Evolutionary conservation across 2,797 vertebrate genomes (phyloP).

Genomic region (Momotus momota): DNA sequence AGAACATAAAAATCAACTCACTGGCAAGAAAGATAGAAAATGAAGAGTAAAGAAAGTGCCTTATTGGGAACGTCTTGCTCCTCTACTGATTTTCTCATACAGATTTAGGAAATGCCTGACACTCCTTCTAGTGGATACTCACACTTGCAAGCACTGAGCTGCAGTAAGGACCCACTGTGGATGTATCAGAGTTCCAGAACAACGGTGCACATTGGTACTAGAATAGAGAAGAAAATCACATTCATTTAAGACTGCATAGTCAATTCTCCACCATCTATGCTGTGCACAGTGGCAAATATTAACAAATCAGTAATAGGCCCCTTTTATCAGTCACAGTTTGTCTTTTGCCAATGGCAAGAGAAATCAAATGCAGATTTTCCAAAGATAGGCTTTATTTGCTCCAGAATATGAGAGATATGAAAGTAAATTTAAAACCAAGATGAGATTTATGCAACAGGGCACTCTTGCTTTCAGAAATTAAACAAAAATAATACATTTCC

Average conservation of each 20-base stretch:
- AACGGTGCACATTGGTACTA: slow-evolving; percentile 84
- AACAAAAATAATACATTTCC: neutral
- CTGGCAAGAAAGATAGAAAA: neutral
- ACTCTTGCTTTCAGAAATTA: neutral
- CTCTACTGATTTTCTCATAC: neutral
- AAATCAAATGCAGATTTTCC: neutral
- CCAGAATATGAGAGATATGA: neutral
- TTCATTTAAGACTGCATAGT: neutral
- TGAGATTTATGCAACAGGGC: neutral
- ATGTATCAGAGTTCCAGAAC: slow-evolving; percentile 89
- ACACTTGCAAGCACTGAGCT: slow-evolving; percentile 89
- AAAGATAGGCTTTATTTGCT: neutral
- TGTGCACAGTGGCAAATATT: neutral
- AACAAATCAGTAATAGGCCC: neutral
- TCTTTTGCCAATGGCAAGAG: neutral
- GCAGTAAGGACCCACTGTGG: slow-evolving; percentile 92
- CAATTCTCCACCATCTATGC: neutral
- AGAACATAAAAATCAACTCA: neutral
- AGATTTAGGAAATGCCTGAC: neutral
- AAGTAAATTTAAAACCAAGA: neutral
- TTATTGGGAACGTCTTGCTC: neutral
- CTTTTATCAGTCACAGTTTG: neutral
- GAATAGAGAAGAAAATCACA: neutral
- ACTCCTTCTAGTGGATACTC: neutral
- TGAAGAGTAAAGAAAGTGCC: neutral